Evolutionary conservation across 2,888 invertebrate genomes (phyloP), one percentile per base, ranked within the genome.

Genomic region (Congeria kusceri): DNA sequence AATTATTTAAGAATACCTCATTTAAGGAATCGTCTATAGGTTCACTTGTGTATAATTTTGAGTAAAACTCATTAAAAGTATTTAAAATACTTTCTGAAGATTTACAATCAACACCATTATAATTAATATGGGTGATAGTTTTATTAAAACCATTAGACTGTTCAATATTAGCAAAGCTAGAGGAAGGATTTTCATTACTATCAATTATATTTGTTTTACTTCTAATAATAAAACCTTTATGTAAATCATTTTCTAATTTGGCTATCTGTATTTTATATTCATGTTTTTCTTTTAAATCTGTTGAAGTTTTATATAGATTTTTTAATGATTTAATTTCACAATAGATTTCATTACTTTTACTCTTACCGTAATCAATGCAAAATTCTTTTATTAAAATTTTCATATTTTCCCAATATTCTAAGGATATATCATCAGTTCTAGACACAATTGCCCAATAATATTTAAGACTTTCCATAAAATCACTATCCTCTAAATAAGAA

Each of bases 381-480:
- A 66, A 66, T 4, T 27, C 11, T 39, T 66, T 66, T 23, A 57
- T 57, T n/a, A 32, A 32, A 1, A 25, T 20, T 47, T 59, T 56
- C 56, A 66, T 66, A 0, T 56, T 11, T 20, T 69, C 69, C 69
- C 69, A 69, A n/a, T n/a, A n/a, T n/a, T n/a, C n/a, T n/a, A n/a
- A n/a, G n/a, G n/a, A n/a, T n/a, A n/a, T n/a, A n/a, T 61, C 69
- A 69, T 69, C 49, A 20, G 49, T 61, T 61, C 32, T 67, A 58
- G 47, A 47, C 32, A 39, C 44, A 20, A 39, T 44, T 39, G 28
- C 23, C 67, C 67, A 67, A 46, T 39, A 67, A 57, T 32, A 67
- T 57, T 58, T 44, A 67, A 67, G 57, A 25, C 23, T 20, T n/a
- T 56, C 28, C 15, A 28, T 15, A 53, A 67, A 57, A 1, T 57